These are phyloP conservation scores for Epinotia bilunana DNA, from an alignment of 2,888 invertebrate genomes.

Conservation along the genomic window DNA sequence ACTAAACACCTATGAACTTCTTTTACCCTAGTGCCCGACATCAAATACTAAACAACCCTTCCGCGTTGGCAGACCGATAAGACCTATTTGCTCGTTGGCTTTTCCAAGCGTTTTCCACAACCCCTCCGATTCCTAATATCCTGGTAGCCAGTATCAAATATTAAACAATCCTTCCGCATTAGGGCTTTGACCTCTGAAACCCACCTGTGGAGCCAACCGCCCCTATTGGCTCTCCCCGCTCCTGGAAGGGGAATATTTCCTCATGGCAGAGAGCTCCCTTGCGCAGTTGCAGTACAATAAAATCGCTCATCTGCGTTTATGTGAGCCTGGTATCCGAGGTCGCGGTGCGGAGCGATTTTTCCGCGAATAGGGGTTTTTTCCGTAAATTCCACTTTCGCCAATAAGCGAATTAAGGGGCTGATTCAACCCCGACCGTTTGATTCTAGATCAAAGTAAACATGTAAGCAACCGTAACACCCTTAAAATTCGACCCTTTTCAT, in stretches of 20 bases:
- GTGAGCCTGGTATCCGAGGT: conserved; percentile 62
- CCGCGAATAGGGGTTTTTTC: conserved; percentile 52
- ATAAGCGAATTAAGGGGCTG: neutral
- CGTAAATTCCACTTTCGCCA: neutral
- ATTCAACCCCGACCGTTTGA: too few relatives aligned
- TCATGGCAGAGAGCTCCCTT: neutral
- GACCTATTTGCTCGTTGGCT: neutral
- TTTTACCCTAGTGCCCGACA: too few relatives aligned
- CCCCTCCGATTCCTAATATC: conserved; percentile 1
- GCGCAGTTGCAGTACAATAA: neutral
- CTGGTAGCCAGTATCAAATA: conserved; percentile 33
- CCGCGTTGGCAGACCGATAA: neutral
- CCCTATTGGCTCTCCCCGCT: conserved; percentile 18
- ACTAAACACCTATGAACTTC: too few relatives aligned
- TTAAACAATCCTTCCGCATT: conserved; percentile 43
- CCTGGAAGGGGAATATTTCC: neutral
- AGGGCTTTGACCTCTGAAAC: conserved; percentile 42
- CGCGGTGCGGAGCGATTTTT: conserved; percentile 72
- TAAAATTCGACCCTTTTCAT: neutral
- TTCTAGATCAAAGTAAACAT: neutral
- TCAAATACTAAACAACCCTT: neutral
- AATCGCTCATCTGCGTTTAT: conserved; percentile 46
- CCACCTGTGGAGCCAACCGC: conserved; percentile 35
- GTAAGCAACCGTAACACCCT: too few relatives aligned
- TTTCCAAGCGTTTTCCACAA: conserved; percentile 8